Conservation (phyloP, 1,140 invertebrate species). For the Apis laboriosa region DNA sequence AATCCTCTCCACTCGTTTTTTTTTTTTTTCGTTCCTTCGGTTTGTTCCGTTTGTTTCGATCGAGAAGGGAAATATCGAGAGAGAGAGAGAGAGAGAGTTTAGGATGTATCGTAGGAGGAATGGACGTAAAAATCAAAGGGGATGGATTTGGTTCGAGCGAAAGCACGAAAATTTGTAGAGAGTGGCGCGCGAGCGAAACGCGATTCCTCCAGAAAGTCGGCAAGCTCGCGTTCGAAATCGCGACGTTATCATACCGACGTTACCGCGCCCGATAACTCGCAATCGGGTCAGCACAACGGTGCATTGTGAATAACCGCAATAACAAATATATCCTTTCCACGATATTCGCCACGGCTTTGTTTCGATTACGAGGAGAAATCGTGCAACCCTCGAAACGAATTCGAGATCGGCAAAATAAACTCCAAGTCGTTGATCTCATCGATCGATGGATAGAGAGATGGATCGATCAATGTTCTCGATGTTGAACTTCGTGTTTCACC, state of each 20-base stretch:
- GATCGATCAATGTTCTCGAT: not conserved
- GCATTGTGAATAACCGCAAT: constrained; percentile 44
- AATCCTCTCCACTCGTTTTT: not conserved
- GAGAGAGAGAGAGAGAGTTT: not conserved
- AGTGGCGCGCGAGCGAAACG: not conserved
- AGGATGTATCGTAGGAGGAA: not conserved
- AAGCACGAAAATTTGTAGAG: not conserved
- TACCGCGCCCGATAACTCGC: constrained; percentile 52
- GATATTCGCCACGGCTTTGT: not conserved
- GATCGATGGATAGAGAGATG: not conserved
- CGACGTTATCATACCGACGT: constrained; percentile 53
- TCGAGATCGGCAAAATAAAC: too few species aligned
- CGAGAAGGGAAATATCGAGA: too few species aligned
- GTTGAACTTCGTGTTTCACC: not conserved
- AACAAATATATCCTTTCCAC: not conserved
- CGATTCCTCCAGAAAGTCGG: not conserved
- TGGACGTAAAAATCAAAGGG: not conserved
- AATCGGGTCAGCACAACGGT: constrained; percentile 63
- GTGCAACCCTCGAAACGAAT: accelerated
- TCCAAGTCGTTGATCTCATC: too few species aligned
- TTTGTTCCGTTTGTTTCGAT: not conserved
- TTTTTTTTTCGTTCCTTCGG: not conserved
- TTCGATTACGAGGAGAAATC: not conserved
- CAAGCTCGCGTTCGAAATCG: constrained; percentile 25
- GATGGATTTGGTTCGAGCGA: not conserved